Evolutionary conservation across 2,113 vertebrate species (phyloP).

Genomic region (Halcyon malimbica): DNA sequence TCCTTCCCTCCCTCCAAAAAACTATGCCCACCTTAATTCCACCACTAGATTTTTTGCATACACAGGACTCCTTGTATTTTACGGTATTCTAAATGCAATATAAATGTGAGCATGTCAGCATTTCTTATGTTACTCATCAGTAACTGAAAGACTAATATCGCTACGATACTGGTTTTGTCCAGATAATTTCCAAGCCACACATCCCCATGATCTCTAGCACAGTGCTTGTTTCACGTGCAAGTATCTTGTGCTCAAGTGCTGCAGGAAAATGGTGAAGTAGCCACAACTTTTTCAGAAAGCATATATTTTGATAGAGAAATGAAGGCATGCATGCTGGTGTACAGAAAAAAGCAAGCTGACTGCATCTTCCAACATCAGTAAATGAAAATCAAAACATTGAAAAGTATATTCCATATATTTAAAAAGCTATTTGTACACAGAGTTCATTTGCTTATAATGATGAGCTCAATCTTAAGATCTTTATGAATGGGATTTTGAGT

Average conservation of each 20-base stretch:
- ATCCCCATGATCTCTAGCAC: not conserved
- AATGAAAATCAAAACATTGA: not conserved
- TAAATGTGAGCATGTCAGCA: not conserved
- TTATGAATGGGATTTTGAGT: not conserved
- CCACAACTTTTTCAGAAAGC: not conserved
- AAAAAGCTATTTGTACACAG: not conserved
- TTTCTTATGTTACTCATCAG: constrained; percentile 14
- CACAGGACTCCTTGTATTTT: not conserved
- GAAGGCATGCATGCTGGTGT: not conserved
- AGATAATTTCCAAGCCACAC: not conserved
- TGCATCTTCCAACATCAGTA: not conserved
- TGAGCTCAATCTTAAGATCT: not conserved
- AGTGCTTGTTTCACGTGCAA: not conserved
- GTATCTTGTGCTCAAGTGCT: not conserved
- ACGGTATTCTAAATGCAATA: not conserved
- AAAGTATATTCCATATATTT: not conserved
- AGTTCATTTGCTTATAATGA: not conserved
- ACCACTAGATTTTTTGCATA: not conserved
- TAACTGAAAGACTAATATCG: not conserved
- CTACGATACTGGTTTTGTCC: not conserved
- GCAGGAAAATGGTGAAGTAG: not conserved
- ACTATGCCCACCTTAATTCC: too few relatives aligned
- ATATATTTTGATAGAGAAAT: not conserved
- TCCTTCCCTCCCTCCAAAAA: not conserved
- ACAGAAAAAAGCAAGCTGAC: not conserved